phyloP scores from a whole-genome alignment of 2,113 vertebrate species.

The Actinemys pallida region DNA sequence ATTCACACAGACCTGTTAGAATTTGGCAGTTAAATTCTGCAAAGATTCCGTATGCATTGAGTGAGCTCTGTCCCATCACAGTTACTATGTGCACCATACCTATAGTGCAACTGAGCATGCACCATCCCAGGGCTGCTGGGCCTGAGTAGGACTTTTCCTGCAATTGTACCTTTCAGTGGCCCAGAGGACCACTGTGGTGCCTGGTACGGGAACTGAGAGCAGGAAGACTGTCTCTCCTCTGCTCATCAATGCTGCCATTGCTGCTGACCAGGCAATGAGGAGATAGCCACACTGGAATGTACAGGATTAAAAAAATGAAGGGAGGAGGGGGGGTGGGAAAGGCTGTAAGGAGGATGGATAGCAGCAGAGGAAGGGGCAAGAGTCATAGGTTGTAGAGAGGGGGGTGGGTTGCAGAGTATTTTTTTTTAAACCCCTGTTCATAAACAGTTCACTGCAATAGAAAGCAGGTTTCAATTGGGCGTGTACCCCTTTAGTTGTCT shows the following conservation, averaged over 20 bases:
- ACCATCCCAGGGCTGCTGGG: neutral
- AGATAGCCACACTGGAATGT: neutral
- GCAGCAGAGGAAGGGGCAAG: neutral
- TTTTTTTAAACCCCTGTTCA: no score
- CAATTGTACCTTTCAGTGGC: neutral
- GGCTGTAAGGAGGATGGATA: neutral
- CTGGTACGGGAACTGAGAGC: neutral
- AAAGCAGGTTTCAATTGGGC: neutral
- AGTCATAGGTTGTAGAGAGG: no score
- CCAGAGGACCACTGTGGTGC: neutral
- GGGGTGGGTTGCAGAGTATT: no score
- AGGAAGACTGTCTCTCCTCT: neutral
- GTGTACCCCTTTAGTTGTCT: neutral
- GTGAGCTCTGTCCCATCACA: neutral
- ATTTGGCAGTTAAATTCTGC: neutral
- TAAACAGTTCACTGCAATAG: neutral
- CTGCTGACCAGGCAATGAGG: neutral
- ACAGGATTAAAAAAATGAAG: neutral
- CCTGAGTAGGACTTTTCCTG: neutral
- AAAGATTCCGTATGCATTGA: neutral
- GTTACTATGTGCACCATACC: neutral
- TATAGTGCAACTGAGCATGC: neutral
- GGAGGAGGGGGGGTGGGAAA: no score
- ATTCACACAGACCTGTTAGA: neutral
- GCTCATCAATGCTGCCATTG: neutral